Evolutionary conservation across 2,113 vertebrate genomes (phyloP), one percentile per base, ranked within the genome.

Genomic region (Hemiprocne comata): DNA sequence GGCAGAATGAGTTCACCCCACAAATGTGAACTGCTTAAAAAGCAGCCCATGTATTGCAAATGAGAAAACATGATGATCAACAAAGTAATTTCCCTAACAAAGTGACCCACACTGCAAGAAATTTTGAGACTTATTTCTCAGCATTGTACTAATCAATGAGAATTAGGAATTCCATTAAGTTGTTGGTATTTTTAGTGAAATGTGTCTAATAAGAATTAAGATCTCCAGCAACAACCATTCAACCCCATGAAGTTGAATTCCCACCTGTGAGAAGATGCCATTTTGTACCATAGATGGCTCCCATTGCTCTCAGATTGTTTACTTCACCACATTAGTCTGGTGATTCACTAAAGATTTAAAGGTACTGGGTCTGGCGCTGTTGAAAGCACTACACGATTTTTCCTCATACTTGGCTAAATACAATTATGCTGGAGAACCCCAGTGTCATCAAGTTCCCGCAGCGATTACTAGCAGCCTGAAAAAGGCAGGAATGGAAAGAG

Each of bases 291-390:
- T 14, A 64, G 57, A 71, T 64, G 65, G 48, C 51, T 93, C 81
- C 55, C 64, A 66, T 29, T 75, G 54, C 53, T 92, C 71, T 64
- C 80, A 93, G 71, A 91, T 79, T 78, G 65, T 80, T 87, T 84
- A 26, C 61, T 77, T 91, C 33, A 31, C 64, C 84, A 36, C 18
- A 51, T 91, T 77, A 64, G 61, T 84, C 67, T 96, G 48, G 58
- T 87, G 85, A 94, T 86, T 84, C 88, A 79, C 70, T 91, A 21
- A 62, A 91, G n/a, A 70, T 91, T 94, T 89, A 90, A 92, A 93
- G 46, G 51, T 65, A 93, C 83, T 7, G 10, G 53, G 53, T 89
- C 87, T 95, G 77, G 40, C 80, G 55, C 53, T 78, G 58, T 61
- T 55, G 64, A 90, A 83, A 89, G 11, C 54, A 77, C 61, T 53